Conservation (phyloP, 2,888 invertebrate species). For the Apoderus coryli region DNA sequence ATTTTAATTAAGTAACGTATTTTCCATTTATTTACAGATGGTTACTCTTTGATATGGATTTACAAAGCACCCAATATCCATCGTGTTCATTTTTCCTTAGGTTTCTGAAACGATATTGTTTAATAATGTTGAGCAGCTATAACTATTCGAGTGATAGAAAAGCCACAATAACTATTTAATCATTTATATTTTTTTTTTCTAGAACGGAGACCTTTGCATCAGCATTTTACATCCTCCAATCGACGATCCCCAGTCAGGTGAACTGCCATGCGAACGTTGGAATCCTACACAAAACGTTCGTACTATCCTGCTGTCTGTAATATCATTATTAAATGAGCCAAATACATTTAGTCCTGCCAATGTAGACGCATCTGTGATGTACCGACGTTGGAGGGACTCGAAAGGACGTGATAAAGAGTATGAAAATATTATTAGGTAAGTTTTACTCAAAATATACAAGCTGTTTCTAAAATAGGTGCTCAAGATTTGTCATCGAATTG, state of each 20-base stretch:
- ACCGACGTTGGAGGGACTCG: slow-evolving; percentile 95
- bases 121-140: no score
- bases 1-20: no score
- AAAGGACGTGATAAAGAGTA: slow-evolving; percentile 98
- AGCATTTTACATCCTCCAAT: slow-evolving; percentile 98
- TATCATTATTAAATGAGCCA: slow-evolving; percentile 96
- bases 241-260: slow-evolving; percentile 98
- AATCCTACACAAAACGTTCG: slow-evolving; percentile 99
- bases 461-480: slow-evolving; percentile 1
- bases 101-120: no score
- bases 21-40: no score
- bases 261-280: slow-evolving; percentile 98
- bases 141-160: no score
- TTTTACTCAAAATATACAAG: no score
- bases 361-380: slow-evolving; percentile 99
- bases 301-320: slow-evolving; percentile 94
- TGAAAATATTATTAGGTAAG: slow-evolving; percentile 91
- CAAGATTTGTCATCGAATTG: not conserved
- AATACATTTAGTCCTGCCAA: slow-evolving; percentile 99
- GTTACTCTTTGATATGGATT: no score
- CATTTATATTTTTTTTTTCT: no score
- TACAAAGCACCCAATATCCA: no score
- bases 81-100: no score
- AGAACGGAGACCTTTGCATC: slow-evolving; percentile 99
- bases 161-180: no score